A percentile compares a stretch with the other conserved stretches of the same genome.
Evolutionary conservation across 2,113 vertebrate species (phyloP).

Genomic region (Apaloderma vittatum): DNA sequence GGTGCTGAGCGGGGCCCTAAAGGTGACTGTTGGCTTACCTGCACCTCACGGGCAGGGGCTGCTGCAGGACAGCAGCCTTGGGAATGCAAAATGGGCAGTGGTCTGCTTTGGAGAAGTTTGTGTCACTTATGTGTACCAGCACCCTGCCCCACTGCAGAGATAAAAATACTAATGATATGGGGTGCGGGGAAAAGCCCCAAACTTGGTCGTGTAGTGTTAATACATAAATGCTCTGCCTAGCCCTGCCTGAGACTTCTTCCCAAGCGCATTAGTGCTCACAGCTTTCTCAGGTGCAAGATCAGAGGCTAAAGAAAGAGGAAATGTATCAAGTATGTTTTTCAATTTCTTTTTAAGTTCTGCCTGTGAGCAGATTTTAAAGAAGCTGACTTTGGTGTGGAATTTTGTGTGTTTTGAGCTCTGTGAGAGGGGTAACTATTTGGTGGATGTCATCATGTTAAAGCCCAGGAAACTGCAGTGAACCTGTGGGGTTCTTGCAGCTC

Average conservation of each 20-base stretch:
- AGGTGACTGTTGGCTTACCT: not conserved
- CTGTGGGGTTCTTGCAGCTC: not conserved
- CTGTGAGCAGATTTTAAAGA: not conserved
- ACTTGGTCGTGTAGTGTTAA: not conserved
- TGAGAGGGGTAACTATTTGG: not conserved
- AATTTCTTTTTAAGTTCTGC: not conserved
- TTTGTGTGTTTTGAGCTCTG: not conserved
- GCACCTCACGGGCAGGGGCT: not conserved
- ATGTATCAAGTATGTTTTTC: not conserved
- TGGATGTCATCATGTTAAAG: not conserved
- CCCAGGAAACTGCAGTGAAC: not conserved
- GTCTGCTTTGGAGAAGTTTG: not conserved
- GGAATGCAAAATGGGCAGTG: not conserved
- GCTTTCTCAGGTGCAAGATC: not conserved
- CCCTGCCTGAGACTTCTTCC: not conserved
- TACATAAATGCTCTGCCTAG: not conserved
- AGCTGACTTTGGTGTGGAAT: not conserved
- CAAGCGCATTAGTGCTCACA: not conserved
- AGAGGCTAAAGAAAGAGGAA: not conserved
- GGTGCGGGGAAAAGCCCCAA: not conserved
- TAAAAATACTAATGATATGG: not conserved
- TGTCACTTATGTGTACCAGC: accelerated
- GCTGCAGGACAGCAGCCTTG: not conserved
- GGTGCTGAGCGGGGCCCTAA: accelerated
- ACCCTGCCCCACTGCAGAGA: not conserved